These are phyloP conservation scores for Amphiprion percula DNA, from an alignment of 2,113 vertebrate species.

Conservation along the genomic window DNA sequence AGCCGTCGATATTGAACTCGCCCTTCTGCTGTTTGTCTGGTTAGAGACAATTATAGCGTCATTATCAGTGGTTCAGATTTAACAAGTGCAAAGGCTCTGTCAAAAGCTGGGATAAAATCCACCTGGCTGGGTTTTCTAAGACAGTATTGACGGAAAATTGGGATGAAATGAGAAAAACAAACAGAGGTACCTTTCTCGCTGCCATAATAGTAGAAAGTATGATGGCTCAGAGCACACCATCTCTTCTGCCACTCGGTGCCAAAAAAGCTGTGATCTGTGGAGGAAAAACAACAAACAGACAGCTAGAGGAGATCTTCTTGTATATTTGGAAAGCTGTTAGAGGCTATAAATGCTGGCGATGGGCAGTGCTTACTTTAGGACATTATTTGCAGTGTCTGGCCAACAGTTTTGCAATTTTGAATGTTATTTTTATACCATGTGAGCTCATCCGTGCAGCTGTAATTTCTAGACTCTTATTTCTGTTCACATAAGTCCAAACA, in stretches of 20 bases:
- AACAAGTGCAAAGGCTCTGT: background rate
- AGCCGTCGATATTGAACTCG: constrained; percentile 94
- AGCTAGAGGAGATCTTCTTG: background rate
- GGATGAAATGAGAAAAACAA: background rate
- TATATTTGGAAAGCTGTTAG: background rate
- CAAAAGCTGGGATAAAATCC: background rate
- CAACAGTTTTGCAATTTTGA: background rate
- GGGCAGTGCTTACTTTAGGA: background rate
- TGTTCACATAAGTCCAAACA: background rate
- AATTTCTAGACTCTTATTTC: background rate
- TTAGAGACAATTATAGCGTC: constrained; percentile 64
- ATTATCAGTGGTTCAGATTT: background rate
- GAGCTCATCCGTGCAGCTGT: background rate
- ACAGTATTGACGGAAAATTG: background rate
- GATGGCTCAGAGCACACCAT: constrained; percentile 94
- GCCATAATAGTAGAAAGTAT: constrained; percentile 95
- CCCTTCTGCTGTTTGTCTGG: constrained; percentile 99
- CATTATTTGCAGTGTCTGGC: background rate
- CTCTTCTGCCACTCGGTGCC: constrained; percentile 98
- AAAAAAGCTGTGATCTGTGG: constrained; percentile 95
- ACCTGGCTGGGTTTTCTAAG: background rate
- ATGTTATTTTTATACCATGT: background rate
- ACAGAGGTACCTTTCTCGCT: constrained; percentile 92
- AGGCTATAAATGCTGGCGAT: background rate
- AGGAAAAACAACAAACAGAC: constrained; percentile 11